Percentiles rank a stretch among this genome's conserved stretches.
phyloP scores from a whole-genome alignment of 2,797 vertebrate genomes.

The Chanos chanos region DNA sequence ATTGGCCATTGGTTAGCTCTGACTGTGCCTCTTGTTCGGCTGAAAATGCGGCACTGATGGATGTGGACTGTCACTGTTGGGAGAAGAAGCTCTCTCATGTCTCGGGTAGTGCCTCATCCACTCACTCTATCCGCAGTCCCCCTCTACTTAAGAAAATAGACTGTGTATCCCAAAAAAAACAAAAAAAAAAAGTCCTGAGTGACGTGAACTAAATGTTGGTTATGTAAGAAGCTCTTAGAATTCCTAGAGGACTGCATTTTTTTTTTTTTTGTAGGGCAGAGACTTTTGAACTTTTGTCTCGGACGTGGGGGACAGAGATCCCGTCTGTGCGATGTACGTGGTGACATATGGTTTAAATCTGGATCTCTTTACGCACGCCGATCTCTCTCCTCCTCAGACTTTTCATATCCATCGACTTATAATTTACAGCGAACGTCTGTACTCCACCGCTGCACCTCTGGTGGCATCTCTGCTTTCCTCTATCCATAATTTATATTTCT shows the following conservation, averaged over 20 bases:
- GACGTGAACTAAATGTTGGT: background rate
- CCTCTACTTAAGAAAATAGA: background rate
- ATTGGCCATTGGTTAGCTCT: too few species aligned
- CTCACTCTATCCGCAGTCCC: background rate
- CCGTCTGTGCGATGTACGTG: background rate
- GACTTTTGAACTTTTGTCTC: constrained; percentile 13
- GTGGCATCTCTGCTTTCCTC: too few species aligned
- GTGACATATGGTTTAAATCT: too few species aligned
- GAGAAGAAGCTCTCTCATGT: background rate
- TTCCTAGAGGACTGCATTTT: background rate
- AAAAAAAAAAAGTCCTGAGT: too few species aligned
- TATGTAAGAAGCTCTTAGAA: background rate
- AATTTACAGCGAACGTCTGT: too few species aligned
- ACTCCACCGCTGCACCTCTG: too few species aligned
- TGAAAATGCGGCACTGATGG: background rate
- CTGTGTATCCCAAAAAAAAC: background rate
- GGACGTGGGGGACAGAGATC: background rate
- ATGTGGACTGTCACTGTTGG: background rate
- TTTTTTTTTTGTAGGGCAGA: too few species aligned
- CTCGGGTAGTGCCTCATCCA: background rate
- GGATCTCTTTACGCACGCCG: background rate
- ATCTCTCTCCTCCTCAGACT: constrained; percentile 17
- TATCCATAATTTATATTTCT: too few species aligned
- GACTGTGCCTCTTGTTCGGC: background rate
- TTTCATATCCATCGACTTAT: too few species aligned